phyloP scores from a whole-genome alignment of 2,888 invertebrate species.

The Caprella mutica region DNA sequence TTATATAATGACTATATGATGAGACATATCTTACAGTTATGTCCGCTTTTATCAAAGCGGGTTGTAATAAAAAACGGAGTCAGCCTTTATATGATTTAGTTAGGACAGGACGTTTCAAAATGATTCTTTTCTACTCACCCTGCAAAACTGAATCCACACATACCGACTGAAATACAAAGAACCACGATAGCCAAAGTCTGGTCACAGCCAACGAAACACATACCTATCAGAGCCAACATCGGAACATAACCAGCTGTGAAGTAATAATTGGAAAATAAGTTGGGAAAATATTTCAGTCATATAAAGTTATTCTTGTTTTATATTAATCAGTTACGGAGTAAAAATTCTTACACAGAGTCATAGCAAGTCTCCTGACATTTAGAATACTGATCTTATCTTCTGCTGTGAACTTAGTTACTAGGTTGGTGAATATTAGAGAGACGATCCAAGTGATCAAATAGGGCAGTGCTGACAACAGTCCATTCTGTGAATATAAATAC shows the following conservation, averaged over 20 bases:
- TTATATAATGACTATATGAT: no score
- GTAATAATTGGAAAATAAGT: no score
- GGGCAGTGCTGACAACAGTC: constrained; percentile 23
- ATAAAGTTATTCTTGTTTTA: no score
- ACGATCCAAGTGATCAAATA: constrained; percentile 23
- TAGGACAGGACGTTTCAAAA: no score
- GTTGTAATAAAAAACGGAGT: no score
- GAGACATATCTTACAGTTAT: no score
- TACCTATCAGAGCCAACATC: constrained; percentile 22
- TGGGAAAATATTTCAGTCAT: no score
- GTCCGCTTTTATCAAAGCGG: no score
- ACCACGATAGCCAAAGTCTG: constrained; percentile 15
- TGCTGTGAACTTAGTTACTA: constrained; percentile 9
- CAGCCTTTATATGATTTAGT: no score
- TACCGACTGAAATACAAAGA: constrained; percentile 18
- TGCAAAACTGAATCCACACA: constrained; percentile 17
- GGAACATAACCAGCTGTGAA: constrained; percentile 18
- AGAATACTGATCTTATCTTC: constrained; percentile 11
- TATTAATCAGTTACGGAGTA: no score
- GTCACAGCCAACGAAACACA: constrained; percentile 29
- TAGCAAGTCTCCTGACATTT: constrained; percentile 21
- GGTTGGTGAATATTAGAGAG: constrained; percentile 6
- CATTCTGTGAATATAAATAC: no score
- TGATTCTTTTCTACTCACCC: no score
- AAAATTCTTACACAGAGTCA: constrained; percentile 19